Evolutionary conservation across 2,888 invertebrate genomes (phyloP).

Genomic region (Leucozona laternaria): DNA sequence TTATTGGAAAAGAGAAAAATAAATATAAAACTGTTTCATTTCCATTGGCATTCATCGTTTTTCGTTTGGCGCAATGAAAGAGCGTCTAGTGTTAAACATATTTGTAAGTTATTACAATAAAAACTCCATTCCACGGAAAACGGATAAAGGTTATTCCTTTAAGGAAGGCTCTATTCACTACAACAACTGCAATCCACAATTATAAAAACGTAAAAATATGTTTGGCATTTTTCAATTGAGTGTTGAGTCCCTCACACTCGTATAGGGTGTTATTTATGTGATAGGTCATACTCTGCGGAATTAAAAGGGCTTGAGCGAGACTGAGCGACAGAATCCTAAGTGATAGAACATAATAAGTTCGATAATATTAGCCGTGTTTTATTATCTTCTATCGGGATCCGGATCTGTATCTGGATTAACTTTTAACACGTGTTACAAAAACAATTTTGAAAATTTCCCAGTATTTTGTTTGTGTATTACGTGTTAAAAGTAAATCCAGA

Average conservation of each 20-base stretch:
- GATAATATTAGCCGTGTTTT: too few species aligned
- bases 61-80: constrained; percentile 7
- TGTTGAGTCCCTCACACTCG: constrained; percentile 26
- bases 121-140: background rate
- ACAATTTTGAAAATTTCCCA: too few species aligned
- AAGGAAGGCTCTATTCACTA: background rate
- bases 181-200: constrained; percentile 46
- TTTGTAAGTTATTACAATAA: constrained; percentile 2
- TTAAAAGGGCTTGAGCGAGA: too few species aligned
- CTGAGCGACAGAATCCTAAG: too few species aligned
- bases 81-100: constrained; percentile 47
- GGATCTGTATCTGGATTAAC: too few species aligned
- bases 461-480: too few species aligned
- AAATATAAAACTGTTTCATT: constrained; percentile 19
- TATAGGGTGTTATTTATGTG: background rate
- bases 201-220: constrained; percentile 63
- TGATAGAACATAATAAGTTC: too few species aligned
- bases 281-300: too few species aligned
- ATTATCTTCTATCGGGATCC: too few species aligned
- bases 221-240: constrained; percentile 66
- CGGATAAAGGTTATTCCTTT: constrained; percentile 12
- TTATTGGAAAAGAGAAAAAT: background rate
- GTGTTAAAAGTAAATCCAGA: too few species aligned
- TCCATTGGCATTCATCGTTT: constrained; percentile 48
- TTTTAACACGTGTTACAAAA: too few species aligned